These are phyloP conservation scores for Teleopsis dalmanni DNA, from an alignment of 1,140 invertebrate species.

Conservation along the genomic window DNA sequence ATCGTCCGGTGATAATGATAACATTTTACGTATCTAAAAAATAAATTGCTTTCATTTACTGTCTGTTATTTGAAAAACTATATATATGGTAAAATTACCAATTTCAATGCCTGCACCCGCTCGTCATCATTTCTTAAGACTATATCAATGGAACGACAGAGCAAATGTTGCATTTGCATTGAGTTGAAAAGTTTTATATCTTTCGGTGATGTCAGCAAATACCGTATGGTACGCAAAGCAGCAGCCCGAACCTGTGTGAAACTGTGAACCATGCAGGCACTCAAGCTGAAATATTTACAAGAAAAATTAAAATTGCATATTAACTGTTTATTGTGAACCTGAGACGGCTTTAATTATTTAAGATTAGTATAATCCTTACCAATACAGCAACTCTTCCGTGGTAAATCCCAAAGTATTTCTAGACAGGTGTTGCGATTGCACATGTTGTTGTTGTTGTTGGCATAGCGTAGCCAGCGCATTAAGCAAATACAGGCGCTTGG, in stretches of 20 bases:
- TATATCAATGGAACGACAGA: constrained; percentile 73
- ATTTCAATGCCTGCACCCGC: constrained; percentile 77
- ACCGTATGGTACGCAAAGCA: constrained; percentile 73
- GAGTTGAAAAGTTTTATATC: constrained; percentile 70
- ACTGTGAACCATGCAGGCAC: constrained; percentile 74
- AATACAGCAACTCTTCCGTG: constrained; percentile 70
- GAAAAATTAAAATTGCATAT: background rate
- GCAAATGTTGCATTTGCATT: constrained; percentile 72
- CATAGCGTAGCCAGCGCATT: constrained; percentile 39
- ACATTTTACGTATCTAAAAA: constrained; percentile 35
- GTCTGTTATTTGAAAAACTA: background rate
- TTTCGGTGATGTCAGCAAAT: constrained; percentile 68
- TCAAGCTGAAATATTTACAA: constrained; percentile 54
- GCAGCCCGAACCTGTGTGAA: constrained; percentile 82
- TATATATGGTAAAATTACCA: constrained; percentile 53
- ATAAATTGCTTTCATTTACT: background rate
- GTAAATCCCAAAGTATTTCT: constrained; percentile 58
- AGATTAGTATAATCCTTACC: constrained; percentile 51
- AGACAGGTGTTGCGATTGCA: constrained; percentile 12
- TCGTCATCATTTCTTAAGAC: constrained; percentile 79
- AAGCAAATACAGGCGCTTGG: constrained; percentile 36
- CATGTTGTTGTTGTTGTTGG: constrained; percentile 9
- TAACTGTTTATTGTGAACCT: background rate
- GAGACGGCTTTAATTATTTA: background rate
- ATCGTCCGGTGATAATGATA: constrained; percentile 34